Evolutionary conservation across 2,797 vertebrate genomes (phyloP), one percentile per base, ranked within the genome.

Genomic region (Helostoma temminkii): DNA sequence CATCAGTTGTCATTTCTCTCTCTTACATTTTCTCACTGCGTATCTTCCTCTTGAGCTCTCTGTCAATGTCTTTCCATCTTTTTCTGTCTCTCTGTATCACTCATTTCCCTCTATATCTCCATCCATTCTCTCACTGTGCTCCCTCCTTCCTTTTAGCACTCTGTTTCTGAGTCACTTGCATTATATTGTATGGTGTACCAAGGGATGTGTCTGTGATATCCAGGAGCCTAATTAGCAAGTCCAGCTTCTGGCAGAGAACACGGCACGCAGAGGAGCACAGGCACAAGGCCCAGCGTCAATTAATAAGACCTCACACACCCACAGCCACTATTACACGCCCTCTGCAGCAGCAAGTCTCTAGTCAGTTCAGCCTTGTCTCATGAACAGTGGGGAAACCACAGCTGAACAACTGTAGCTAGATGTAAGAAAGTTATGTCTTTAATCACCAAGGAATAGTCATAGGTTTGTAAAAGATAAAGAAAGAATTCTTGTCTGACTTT

Each of bases 201-300:
- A 82, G 91, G 90, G 92, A 93, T 80, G 43, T 90, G 91, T 90
- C 89, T 90, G 81, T 84, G 89, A 93, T 91, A 93, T 92, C 89
- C 90, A 88, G 78, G 86, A 92, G 91, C 89, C 90, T 94, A 93
- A 95, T 95, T 94, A 94, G 94, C 90, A 79, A 92, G 90, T 90
- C 86, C 83, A 81, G 90, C 80, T 89, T 86, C 87, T 91, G 92
- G 90, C 92, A 89, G 78, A 66, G 79, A 87, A 84, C 81, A 85
- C 72, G 78, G 87, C 67, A 80, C 77, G 36, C 80, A 88, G 85
- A 88, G 85, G 86, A 91, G 88, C 89, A 83, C 83, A 79, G 84
- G 87, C 78, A 81, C 87, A 82, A 74, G 79, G 81, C 83, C 89
- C 74, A 70, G 67, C 80, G 81, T 92, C 88, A 91, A 93, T 93